These are phyloP conservation scores for Eonycteris spelaea DNA, from an alignment of 2,113 vertebrate species.

Conservation along the genomic window DNA sequence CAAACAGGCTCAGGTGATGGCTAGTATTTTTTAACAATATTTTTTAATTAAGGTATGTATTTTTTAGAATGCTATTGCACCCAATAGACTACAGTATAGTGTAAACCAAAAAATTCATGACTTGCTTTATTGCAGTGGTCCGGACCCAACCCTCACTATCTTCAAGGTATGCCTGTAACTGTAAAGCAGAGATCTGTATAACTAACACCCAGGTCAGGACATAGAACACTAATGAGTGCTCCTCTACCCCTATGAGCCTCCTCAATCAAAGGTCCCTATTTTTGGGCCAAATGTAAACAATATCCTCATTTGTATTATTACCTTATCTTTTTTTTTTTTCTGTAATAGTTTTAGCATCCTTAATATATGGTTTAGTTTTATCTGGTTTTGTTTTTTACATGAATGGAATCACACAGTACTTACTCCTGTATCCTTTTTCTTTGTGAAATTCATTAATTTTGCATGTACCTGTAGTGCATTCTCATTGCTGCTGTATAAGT, in stretches of 20 bases:
- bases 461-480: background rate
- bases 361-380: background rate
- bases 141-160: background rate
- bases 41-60: background rate
- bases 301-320: background rate
- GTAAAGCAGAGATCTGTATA: background rate
- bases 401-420: background rate
- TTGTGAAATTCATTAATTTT: background rate
- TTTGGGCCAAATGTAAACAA: background rate
- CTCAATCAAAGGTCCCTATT: background rate
- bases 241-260: background rate
- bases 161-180: background rate
- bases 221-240: background rate
- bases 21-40: background rate
- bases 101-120: background rate
- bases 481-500: background rate
- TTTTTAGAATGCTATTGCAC: too few relatives aligned
- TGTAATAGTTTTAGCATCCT: background rate
- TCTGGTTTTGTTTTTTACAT: background rate
- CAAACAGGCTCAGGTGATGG: background rate
- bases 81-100: background rate
- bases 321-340: background rate
- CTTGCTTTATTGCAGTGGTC: background rate
- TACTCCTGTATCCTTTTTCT: background rate
- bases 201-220: background rate